phyloP scores from a whole-genome alignment of 2,888 invertebrate genomes.

The Pristionchus arcanus region DNA sequence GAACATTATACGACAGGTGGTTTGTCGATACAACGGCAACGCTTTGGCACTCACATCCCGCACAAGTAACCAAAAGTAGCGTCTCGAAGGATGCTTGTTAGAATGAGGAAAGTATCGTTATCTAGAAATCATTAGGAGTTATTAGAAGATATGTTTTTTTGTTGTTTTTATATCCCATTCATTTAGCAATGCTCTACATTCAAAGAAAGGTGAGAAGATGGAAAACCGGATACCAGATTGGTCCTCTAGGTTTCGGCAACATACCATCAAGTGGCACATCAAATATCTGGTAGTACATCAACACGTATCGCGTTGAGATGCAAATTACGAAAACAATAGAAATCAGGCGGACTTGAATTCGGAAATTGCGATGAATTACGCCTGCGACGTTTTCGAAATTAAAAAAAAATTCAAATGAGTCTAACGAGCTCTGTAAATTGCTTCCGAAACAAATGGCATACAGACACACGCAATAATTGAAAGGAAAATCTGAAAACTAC shows the following conservation, averaged over 20 bases:
- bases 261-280: background rate
- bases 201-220: background rate
- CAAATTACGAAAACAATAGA: background rate
- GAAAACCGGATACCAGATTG: too few relatives aligned
- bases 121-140: background rate
- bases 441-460: background rate
- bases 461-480: background rate
- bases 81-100: background rate
- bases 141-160: too few relatives aligned
- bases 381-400: background rate
- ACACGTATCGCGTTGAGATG: background rate
- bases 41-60: background rate
- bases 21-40: too few relatives aligned
- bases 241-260: background rate
- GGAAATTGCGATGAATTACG: slow-evolving; percentile 23
- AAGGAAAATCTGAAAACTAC: background rate
- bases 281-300: background rate
- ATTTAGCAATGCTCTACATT: background rate
- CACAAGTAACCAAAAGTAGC: background rate
- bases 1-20: too few relatives aligned
- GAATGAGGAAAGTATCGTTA: background rate
- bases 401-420: background rate
- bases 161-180: too few relatives aligned
- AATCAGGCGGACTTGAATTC: slow-evolving; percentile 9
- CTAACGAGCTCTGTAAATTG: background rate